Evolutionary conservation across 1,140 invertebrate species (phyloP).

Genomic region (Pseudomyrmex flavicornis): DNA sequence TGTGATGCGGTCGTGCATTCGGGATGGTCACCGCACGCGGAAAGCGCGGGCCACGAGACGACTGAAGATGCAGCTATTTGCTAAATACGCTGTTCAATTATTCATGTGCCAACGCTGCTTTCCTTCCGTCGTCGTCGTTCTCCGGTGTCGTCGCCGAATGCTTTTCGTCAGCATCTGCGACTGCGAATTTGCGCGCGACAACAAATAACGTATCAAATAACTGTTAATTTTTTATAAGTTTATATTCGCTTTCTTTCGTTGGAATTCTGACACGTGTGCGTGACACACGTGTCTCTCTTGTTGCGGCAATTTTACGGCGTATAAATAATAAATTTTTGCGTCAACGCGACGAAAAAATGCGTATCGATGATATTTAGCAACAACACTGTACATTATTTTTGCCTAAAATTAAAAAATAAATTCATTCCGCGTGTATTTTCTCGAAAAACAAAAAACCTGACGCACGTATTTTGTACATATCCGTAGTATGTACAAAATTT

Average conservation of each 20-base stretch:
- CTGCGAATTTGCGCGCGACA: slow-evolving; percentile 52
- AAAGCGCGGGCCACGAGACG: slow-evolving; percentile 21
- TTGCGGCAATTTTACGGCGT: too few relatives aligned
- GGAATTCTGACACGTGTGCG: too few relatives aligned
- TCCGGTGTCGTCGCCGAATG: background rate
- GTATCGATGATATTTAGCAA: too few relatives aligned
- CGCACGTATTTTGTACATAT: too few relatives aligned
- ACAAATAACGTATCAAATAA: background rate
- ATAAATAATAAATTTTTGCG: too few relatives aligned
- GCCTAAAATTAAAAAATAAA: too few relatives aligned
- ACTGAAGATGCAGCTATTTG: slow-evolving; percentile 65
- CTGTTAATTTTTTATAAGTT: slow-evolving; percentile 15
- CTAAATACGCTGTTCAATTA: slow-evolving; percentile 76
- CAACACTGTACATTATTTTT: too few relatives aligned
- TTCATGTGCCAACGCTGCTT: slow-evolving; percentile 71
- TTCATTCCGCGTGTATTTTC: background rate
- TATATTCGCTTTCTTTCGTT: too few relatives aligned
- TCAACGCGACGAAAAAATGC: too few relatives aligned
- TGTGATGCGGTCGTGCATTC: slow-evolving; percentile 52
- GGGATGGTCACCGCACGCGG: slow-evolving; percentile 33
- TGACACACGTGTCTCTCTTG: too few relatives aligned
- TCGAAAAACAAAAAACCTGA: background rate
- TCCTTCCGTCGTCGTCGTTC: slow-evolving; percentile 33
- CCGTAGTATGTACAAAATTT: background rate
- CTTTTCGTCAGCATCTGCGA: background rate